Evolutionary conservation across 2,888 invertebrate genomes (phyloP).

Genomic region (Sepioteuthis lessoniana): DNA sequence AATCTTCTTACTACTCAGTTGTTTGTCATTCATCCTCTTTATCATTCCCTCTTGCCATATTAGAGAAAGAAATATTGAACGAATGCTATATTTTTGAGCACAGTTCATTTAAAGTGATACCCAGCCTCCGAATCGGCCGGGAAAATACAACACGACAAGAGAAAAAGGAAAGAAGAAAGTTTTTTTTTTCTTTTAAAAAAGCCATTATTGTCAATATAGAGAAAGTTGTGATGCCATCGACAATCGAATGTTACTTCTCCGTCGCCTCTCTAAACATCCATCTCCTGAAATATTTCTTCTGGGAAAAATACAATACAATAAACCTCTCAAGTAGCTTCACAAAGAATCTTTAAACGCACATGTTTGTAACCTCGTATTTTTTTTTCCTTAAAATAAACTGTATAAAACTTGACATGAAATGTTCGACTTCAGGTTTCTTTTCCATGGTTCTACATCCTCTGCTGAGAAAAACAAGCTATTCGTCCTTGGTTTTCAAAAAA

Average conservation of each 20-base stretch:
- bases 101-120: no score
- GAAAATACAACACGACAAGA: not conserved
- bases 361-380: not conserved
- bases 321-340: not conserved
- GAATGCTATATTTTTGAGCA: no score
- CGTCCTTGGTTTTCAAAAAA: not conserved
- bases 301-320: not conserved
- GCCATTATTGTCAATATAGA: not conserved
- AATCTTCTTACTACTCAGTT: no score
- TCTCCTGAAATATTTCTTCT: not conserved
- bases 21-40: no score
- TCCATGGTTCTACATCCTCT: not conserved
- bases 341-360: not conserved
- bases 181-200: no score
- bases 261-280: not conserved
- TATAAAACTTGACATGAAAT: not conserved
- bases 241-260: not conserved
- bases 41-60: no score
- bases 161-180: no score
- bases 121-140: not conserved
- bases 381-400: not conserved
- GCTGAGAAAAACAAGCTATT: not conserved
- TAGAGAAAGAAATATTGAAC: no score
- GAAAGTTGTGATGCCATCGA: not conserved
- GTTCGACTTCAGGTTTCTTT: not conserved